These are phyloP conservation scores for Indri indri DNA, from an alignment of 2,113 vertebrate species.

Conservation along the genomic window DNA sequence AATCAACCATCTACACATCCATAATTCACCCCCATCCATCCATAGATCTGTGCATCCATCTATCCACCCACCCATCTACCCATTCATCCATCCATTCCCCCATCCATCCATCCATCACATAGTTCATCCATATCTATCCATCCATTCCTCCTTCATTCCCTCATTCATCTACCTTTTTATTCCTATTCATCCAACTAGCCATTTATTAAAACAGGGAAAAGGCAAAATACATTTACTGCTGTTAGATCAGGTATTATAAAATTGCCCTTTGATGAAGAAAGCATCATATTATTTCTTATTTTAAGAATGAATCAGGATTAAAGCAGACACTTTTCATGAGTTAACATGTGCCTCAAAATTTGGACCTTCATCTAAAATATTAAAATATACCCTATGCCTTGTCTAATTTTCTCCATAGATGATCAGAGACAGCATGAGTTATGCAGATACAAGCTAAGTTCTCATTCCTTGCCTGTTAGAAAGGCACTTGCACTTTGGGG, in stretches of 20 bases:
- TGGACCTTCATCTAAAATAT: slow-evolving; percentile 61
- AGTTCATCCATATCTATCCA: not conserved
- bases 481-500: slow-evolving; percentile 47
- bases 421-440: slow-evolving; percentile 22
- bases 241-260: slow-evolving; percentile 33
- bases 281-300: slow-evolving; percentile 28
- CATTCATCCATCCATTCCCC: not conserved
- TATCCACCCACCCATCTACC: too few relatives aligned
- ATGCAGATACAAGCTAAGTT: slow-evolving; percentile 43
- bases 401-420: slow-evolving; percentile 47
- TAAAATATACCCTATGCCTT: slow-evolving; percentile 50
- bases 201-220: slow-evolving; percentile 16
- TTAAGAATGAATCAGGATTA: slow-evolving; percentile 55
- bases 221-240: not conserved
- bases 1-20: not conserved
- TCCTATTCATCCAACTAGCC: not conserved
- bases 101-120: not conserved
- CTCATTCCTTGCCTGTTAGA: slow-evolving; percentile 54
- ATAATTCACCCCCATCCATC: not conserved
- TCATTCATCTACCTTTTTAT: not conserved
- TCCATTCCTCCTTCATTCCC: not conserved
- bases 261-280: slow-evolving; percentile 55
- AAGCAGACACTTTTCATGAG: slow-evolving; percentile 45
- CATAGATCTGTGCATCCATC: not conserved
- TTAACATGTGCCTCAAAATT: slow-evolving; percentile 51